Base-by-base conservation (phyloP, 2,113 vertebrate genomes). In the Redunca redunca region DNA sequence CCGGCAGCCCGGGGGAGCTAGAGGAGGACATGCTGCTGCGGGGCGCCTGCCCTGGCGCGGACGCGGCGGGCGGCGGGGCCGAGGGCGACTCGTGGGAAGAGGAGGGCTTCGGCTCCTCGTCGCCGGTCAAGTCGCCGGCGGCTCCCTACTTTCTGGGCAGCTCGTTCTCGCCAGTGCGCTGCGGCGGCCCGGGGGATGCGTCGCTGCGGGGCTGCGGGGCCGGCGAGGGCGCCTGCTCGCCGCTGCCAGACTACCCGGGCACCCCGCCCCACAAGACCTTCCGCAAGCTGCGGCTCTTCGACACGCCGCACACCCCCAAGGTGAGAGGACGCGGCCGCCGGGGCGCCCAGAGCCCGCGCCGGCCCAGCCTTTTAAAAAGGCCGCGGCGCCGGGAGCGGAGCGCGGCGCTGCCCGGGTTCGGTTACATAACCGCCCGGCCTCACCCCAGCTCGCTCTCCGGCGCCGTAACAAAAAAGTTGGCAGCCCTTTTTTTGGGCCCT, bases 281-380 rank as follows among this genome's bases (percentile, higher is more conserved):
- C 98, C 99, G 99, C 90, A 99, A 99, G 86, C 99, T 99, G 60
- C 98, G 99, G 0, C 99, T 99, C 0, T 99, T 99, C 97, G 99
- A 99, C 98, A 99, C 99, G 0, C 99, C 99, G 16, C 99, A 99
- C 98, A 99, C 99, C 13, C 99, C 99, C 33, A 99, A 99, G 99
- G 99, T 99, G 94, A 94, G 99, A 83, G 50, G 36, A 57, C 26
- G 7, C 30, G 11, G 84, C 33, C 26, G 48, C 81, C 57, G 6
- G 36, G 30, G 52, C 40, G 15, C 28, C 74, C 88, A 2, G 23
- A n/a, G 78, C 78, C 87, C 80, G 83, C 87, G 89, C 95, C 43
- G 2, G 30, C 52, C 52, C 0, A 53, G 82, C 83, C 94, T 91
- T 97, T 93, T 85, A 89, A 93, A 85, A 90, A 86, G 60, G 88